Evolutionary conservation across 1,140 invertebrate species (phyloP).

Genomic region (Saccostrea cuccullata): DNA sequence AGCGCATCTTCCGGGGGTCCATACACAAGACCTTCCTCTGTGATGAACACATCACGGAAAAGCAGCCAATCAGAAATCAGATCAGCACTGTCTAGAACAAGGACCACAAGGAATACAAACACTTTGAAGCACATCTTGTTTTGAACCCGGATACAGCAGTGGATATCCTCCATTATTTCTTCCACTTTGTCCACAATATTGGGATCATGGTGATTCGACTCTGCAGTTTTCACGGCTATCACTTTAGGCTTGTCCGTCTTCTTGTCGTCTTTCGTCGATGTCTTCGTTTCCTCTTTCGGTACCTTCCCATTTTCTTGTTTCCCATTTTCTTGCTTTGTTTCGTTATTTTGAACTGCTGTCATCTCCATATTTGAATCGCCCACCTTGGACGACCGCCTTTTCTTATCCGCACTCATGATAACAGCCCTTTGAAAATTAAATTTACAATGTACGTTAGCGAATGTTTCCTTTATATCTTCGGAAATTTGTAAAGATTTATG

Average conservation of each 20-base stretch:
- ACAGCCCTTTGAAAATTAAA: background rate
- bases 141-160: conserved; percentile 31
- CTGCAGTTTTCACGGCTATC: background rate
- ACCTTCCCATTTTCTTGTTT: background rate
- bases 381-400: conserved; percentile 8
- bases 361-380: background rate
- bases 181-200: background rate
- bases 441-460: background rate
- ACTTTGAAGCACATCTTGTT: conserved; percentile 63
- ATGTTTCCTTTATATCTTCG: conserved; percentile 9
- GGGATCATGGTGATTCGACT: background rate
- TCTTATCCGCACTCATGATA: conserved; percentile 20
- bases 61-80: conserved; percentile 73
- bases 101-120: conserved; percentile 63
- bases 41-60: conserved; percentile 64
- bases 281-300: background rate
- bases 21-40: conserved; percentile 70
- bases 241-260: background rate
- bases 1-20: conserved; percentile 63
- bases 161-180: conserved; percentile 19
- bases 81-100: conserved; percentile 64
- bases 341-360: background rate
- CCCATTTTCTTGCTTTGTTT: background rate
- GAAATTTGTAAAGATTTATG: conserved; percentile 1
- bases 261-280: background rate